These are phyloP conservation scores for Arrhamphus sclerolepis DNA, from an alignment of 2,797 vertebrate genomes.

Conservation along the genomic window DNA sequence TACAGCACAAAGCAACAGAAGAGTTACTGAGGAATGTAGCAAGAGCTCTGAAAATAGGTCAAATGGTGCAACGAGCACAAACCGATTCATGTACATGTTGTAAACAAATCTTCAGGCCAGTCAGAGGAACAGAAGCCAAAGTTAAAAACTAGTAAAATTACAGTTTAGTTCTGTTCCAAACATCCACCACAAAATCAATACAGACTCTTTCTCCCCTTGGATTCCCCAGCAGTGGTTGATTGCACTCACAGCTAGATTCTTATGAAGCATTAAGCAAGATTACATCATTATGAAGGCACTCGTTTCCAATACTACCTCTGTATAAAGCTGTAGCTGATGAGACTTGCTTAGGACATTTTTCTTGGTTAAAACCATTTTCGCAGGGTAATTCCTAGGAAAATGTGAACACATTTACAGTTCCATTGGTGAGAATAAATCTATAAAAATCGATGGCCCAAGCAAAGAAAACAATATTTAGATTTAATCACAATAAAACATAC, in stretches of 20 bases:
- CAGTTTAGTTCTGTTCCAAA: neutral
- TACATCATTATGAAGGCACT: conserved; percentile 1
- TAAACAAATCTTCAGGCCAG: conserved; percentile 9
- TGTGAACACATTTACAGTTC: neutral
- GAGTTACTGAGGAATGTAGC: neutral
- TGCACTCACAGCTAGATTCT: conserved; percentile 5
- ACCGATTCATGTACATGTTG: neutral
- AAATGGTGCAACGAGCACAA: conserved; percentile 9
- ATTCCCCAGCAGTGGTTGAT: conserved; percentile 2
- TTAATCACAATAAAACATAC: neutral
- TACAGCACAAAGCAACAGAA: neutral
- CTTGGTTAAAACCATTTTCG: neutral
- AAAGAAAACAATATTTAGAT: too few relatives aligned
- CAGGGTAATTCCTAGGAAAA: neutral
- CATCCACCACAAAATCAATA: conserved; percentile 1
- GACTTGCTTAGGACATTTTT: neutral
- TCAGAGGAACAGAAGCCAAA: conserved; percentile 1
- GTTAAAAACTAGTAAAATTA: neutral
- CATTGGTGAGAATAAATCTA: conserved; percentile 2
- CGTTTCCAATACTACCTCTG: neutral
- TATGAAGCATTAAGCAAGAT: neutral
- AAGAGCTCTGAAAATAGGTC: conserved; percentile 1
- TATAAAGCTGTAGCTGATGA: conserved; percentile 5
- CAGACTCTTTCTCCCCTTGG: neutral
- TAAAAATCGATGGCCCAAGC: neutral